Percentiles rank a stretch among this genome's conserved stretches.
Evolutionary conservation across 1,140 invertebrate genomes (phyloP).

Genomic region (Pararge aegeria): DNA sequence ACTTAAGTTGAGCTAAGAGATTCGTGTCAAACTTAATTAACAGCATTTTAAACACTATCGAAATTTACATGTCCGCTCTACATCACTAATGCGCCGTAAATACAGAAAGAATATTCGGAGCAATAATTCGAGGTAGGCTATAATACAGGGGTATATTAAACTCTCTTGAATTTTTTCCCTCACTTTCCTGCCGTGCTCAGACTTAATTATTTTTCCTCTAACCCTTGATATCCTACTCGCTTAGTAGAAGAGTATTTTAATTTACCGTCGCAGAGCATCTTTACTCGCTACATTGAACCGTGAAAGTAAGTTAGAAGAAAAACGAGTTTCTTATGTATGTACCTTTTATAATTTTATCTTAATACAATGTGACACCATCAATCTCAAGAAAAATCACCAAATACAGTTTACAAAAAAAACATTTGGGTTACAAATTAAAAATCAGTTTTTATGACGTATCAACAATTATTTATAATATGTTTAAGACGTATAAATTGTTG

Average conservation of each 20-base stretch:
- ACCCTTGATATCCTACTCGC: slow-evolving; percentile 26
- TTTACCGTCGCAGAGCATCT: not conserved
- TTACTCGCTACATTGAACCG: too few relatives aligned
- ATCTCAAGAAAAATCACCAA: too few relatives aligned
- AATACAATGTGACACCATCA: too few relatives aligned
- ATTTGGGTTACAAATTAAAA: too few relatives aligned
- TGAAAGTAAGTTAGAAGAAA: not conserved
- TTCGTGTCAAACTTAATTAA: too few relatives aligned
- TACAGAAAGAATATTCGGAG: slow-evolving; percentile 40
- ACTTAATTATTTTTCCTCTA: slow-evolving; percentile 47
- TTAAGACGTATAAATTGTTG: too few relatives aligned
- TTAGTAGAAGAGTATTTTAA: not conserved
- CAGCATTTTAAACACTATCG: not conserved
- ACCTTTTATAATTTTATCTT: not conserved
- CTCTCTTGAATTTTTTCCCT: slow-evolving; percentile 50
- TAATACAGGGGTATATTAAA: slow-evolving; percentile 56
- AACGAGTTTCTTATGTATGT: not conserved
- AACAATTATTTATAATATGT: too few relatives aligned
- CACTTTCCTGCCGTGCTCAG: slow-evolving; percentile 37
- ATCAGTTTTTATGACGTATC: too few relatives aligned
- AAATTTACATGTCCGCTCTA: not conserved
- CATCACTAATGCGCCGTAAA: slow-evolving; percentile 30
- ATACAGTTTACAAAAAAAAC: too few relatives aligned
- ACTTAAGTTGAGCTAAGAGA: too few relatives aligned
- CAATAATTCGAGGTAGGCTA: slow-evolving; percentile 50